Evolutionary conservation across 2,797 vertebrate genomes (phyloP).

Genomic region (Sphenodon punctatus): DNA sequence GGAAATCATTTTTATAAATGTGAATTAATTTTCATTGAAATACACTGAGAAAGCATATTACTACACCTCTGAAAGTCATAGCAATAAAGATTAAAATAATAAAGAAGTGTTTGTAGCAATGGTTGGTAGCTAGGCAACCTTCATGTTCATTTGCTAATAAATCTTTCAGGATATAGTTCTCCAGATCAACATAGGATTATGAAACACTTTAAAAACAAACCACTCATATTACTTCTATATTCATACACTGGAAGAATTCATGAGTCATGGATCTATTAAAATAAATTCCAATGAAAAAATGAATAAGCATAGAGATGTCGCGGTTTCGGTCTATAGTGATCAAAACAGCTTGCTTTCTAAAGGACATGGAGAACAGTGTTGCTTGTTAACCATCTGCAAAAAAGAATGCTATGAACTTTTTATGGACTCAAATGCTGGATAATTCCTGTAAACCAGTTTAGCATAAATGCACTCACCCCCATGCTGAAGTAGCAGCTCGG

Average conservation of each 20-base stretch:
- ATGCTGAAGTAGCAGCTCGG: constrained; percentile 87
- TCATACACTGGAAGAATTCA: not conserved
- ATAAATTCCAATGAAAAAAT: constrained; percentile 43
- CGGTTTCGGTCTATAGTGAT: constrained; percentile 45
- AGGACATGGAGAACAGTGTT: constrained; percentile 19
- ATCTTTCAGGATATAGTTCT: constrained; percentile 48
- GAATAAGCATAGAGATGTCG: constrained; percentile 39
- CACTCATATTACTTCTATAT: not conserved
- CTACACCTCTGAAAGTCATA: not conserved
- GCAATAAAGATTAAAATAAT: constrained; percentile 40
- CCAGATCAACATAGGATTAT: constrained; percentile 17
- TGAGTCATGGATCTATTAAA: not conserved
- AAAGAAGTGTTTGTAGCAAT: constrained; percentile 18
- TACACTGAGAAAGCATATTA: constrained; percentile 46
- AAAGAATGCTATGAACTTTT: constrained; percentile 36
- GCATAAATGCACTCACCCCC: constrained; percentile 76
- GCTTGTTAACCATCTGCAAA: constrained; percentile 36
- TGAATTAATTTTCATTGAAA: constrained; percentile 35
- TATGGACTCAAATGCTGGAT: constrained; percentile 29
- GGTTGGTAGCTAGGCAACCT: constrained; percentile 11
- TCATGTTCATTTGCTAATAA: constrained; percentile 40
- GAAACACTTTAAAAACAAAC: constrained; percentile 39
- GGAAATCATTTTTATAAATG: constrained; percentile 44
- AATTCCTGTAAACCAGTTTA: constrained; percentile 61
- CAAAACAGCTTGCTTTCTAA: constrained; percentile 47